Evolutionary conservation across 2,888 invertebrate genomes (phyloP), one percentile per base, ranked within the genome.

Genomic region (Dioctria rufipes): DNA sequence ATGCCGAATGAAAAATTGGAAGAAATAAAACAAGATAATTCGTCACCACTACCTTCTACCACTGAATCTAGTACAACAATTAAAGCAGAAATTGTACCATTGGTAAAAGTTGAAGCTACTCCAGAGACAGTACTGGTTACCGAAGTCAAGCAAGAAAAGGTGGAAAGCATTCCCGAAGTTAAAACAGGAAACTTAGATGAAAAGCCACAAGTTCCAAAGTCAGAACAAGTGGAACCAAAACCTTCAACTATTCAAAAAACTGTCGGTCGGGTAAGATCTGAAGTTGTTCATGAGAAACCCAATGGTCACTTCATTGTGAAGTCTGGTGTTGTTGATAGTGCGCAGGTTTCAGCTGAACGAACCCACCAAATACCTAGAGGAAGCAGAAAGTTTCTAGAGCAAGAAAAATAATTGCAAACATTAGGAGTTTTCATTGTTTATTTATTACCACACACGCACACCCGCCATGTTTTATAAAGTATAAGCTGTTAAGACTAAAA

Each of bases 291-390:
- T 4, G 79, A 79, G 46, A 79, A 79, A 49, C 67, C 67, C 43
- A 79, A 79, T 69, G 79, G 79, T 4, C 77, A 63, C 37, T 61
- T 79, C 60, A 39, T 79, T 60, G 37, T 79, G 37, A 79, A 37
- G 43, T 69, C 79, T 9, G 69, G 51, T n/a, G 11, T 9, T n/a
- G 58, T 73, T n/a, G 40, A 40, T 37, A 13, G 46, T 58, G n/a
- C 11, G 8, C 5, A 58, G n/a, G 58, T 13, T 11, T n/a, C 58
- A 13, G 25, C n/a, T n/a, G 58, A 3, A 2, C 58, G 58, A 58
- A 8, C 58, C n/a, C 58, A 13, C 8, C 58, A 58, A 11, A 8
- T 58, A 5, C 11, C 4, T 11, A 58, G 58, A 58, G 58, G 58
- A 11, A 58, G 58, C 58, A 58, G 5, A 58, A 58, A 13, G n/a